Base-by-base conservation (phyloP, 1,140 invertebrate genomes). In the Drosophila pandora region DNA sequence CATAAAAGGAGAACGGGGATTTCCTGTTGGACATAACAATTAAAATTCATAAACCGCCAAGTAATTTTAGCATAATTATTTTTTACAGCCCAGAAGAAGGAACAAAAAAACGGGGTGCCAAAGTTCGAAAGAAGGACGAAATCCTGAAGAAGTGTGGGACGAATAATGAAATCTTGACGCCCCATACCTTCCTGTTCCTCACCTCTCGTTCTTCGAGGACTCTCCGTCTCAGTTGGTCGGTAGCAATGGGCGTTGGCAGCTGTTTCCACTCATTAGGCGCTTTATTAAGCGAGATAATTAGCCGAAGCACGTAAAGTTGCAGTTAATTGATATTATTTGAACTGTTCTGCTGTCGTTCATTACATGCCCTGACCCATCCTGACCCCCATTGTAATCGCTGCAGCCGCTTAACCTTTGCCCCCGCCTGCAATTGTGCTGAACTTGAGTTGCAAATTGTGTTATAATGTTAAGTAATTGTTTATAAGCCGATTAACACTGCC, bases 301-400 rank as follows among this genome's bases (percentile, higher is more conserved):
- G 82, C 82, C 74, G 70, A 87, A 82, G 82, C 82, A 87, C 82
- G 82, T 87, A 87, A 74, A 87, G 82, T 87, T 87, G 82, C 82
- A 87, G 82, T 87, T 87, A 87, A 87, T 87, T 87, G 82, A 87
- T 87, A 87, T 87, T 87, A 87, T 87, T 87, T 87, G 82, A 87
- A 82, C 82, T 87, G 53, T 61, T 65, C 49, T 43, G 23, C 50
- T 30, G 25, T 34, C 43, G 49, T 50, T 71, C 58, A 21, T 45
- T 60, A 32, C 41, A 50, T 52, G 41, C 23, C 56, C 39, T 23
- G 23, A 57, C 41, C 43, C 54, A 28, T 28, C 5, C 28, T 7
- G 13, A 43, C 17, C 49, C 54, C 47, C 21, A 32, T n/a, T 30
- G 28, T 77, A 57, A 58, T 58, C 75, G 79, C 63, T 80, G 78